These are phyloP conservation scores for Neogale vison DNA, from an alignment of 2,113 vertebrate genomes.

Conservation along the genomic window DNA sequence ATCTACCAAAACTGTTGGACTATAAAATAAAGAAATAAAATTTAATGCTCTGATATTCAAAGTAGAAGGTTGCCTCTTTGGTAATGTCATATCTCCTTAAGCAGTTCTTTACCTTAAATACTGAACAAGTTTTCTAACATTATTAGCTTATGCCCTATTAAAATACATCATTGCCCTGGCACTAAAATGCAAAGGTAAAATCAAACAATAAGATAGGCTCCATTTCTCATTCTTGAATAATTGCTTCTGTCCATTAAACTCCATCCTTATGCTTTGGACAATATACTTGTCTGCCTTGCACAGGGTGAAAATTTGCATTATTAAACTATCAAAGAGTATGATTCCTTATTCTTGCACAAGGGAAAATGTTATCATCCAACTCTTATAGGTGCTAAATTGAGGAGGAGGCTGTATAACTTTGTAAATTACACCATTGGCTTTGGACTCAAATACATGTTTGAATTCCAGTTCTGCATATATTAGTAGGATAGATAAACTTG, in stretches of 20 bases:
- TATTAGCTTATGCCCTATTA: background rate
- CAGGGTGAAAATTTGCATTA: background rate
- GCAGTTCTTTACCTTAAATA: background rate
- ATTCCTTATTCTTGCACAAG: background rate
- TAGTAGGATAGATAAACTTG: background rate
- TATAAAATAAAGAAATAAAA: background rate
- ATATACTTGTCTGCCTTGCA: background rate
- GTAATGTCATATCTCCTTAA: background rate
- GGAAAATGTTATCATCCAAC: background rate
- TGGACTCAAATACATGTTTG: background rate
- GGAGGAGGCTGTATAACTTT: background rate
- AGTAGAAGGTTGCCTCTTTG: background rate
- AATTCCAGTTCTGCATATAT: background rate
- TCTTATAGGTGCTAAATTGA: background rate
- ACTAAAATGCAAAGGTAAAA: background rate
- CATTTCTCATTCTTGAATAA: conserved; percentile 25
- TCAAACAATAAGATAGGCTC: background rate
- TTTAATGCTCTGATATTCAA: background rate
- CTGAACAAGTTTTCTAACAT: background rate
- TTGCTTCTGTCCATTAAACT: background rate
- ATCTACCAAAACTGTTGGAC: background rate
- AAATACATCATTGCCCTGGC: background rate
- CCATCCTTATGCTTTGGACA: background rate
- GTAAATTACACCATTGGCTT: background rate
- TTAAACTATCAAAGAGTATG: background rate